Evolutionary conservation across 2,113 vertebrate genomes (phyloP).

Genomic region (Chrysemys picta): DNA sequence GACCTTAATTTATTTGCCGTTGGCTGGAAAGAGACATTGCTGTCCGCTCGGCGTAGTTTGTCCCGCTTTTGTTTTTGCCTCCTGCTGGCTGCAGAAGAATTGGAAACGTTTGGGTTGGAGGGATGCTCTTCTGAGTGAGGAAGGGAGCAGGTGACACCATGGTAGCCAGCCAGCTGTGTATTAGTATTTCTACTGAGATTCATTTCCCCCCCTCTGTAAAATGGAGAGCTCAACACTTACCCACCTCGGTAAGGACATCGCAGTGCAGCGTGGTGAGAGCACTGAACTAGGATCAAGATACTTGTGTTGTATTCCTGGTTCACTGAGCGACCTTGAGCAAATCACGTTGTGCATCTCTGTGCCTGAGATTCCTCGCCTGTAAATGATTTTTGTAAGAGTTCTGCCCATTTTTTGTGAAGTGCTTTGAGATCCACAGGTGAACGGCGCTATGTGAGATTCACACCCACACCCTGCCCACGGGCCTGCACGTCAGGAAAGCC

Average conservation of each 20-base stretch:
- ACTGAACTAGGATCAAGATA: not conserved
- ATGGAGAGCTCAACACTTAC: not conserved
- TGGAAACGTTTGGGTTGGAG: not conserved
- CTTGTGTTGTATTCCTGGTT: not conserved
- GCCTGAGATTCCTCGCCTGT: too few species aligned
- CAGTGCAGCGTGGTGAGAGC: not conserved
- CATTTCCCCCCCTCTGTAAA: not conserved
- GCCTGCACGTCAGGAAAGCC: not conserved
- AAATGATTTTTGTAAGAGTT: not conserved
- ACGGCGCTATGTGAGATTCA: not conserved
- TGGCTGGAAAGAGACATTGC: not conserved
- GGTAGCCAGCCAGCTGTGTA: not conserved
- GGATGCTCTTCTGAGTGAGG: not conserved
- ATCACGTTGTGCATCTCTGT: not conserved
- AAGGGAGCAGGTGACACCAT: not conserved
- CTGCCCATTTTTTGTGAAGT: not conserved
- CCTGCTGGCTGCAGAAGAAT: not conserved
- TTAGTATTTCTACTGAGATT: not conserved
- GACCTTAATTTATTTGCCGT: rapidly evolving
- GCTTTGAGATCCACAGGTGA: not conserved
- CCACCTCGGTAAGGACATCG: not conserved
- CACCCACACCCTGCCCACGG: not conserved
- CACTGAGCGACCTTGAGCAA: not conserved
- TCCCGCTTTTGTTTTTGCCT: not conserved
- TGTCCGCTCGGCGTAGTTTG: not conserved